Conservation (phyloP, 2,797 vertebrate genomes). For the Phoebastria nigripes region DNA sequence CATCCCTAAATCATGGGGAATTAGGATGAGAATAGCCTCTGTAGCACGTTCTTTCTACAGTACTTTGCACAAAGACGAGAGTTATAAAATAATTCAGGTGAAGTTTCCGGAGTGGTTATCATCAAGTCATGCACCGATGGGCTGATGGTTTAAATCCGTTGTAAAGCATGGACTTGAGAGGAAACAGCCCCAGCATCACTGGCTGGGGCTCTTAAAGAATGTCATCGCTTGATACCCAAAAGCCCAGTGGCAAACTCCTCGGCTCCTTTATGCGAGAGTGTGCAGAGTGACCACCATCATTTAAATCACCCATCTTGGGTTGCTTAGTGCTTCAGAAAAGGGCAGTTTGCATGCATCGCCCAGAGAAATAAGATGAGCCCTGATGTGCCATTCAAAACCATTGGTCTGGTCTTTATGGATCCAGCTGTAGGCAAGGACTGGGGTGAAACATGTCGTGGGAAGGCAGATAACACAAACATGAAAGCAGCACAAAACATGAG, state of each 20-base stretch:
- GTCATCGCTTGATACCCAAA: background rate
- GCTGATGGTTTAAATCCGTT: background rate
- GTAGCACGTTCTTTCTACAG: background rate
- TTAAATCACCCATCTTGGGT: background rate
- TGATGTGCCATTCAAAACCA: background rate
- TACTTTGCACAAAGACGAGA: background rate
- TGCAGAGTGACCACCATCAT: background rate
- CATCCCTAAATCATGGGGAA: background rate
- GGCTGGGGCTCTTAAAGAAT: background rate
- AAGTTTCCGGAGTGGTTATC: background rate
- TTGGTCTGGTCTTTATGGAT: background rate
- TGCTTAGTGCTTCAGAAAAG: background rate
- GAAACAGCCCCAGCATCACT: background rate
- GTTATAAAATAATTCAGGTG: background rate
- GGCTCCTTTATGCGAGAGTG: background rate
- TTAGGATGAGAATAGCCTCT: background rate
- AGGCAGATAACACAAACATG: constrained; percentile 67
- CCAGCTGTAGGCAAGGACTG: constrained; percentile 29
- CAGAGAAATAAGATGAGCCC: background rate
- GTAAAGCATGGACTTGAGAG: background rate
- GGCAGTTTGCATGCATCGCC: background rate
- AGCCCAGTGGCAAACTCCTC: background rate
- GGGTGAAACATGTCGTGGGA: constrained; percentile 58
- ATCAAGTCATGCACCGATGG: background rate
- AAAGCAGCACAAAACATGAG: constrained; percentile 68